Evolutionary conservation across 2,888 invertebrate species (phyloP).

Genomic region (Tiphia femorata): DNA sequence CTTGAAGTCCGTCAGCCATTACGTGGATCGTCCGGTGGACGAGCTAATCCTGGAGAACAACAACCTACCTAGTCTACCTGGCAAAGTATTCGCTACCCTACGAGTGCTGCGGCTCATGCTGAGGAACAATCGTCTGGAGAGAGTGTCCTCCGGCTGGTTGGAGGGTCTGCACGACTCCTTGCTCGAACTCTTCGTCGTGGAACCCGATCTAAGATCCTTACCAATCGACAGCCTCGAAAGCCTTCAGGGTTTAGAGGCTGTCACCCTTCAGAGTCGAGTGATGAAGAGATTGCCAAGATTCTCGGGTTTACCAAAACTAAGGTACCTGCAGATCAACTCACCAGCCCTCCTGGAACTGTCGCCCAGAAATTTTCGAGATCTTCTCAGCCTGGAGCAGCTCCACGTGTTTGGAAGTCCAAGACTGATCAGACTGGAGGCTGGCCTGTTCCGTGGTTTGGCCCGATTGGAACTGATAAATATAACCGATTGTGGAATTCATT

Average conservation of each 20-base stretch:
- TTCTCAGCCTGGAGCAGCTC: constrained; percentile 81
- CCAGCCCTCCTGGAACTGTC: constrained; percentile 76
- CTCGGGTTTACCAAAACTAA: constrained; percentile 76
- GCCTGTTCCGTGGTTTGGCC: constrained; percentile 78
- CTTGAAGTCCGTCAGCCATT: constrained; percentile 77
- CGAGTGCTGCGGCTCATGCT: constrained; percentile 85
- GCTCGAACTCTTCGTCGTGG: constrained; percentile 87
- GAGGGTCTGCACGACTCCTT: constrained; percentile 82
- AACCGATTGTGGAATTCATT: constrained; percentile 80
- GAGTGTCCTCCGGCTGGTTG: constrained; percentile 85
- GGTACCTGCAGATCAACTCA: constrained; percentile 82
- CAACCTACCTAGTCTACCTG: constrained; percentile 86
- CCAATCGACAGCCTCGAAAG: constrained; percentile 84
- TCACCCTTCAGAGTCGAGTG: constrained; percentile 84
- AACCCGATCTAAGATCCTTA: constrained; percentile 83
- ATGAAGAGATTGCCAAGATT: constrained; percentile 83
- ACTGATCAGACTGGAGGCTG: constrained; percentile 79
- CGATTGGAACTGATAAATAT: constrained; percentile 81
- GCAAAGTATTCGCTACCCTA: constrained; percentile 82
- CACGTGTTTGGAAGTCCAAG: constrained; percentile 80
- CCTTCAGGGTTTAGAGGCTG: constrained; percentile 82
- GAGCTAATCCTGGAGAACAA: constrained; percentile 91
- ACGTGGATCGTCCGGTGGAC: constrained; percentile 80
- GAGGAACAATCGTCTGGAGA: constrained; percentile 85
- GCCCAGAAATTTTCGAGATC: constrained; percentile 78